Base-by-base conservation (phyloP, 2,797 vertebrate genomes). In the Pipistrellus pipistrellus region DNA sequence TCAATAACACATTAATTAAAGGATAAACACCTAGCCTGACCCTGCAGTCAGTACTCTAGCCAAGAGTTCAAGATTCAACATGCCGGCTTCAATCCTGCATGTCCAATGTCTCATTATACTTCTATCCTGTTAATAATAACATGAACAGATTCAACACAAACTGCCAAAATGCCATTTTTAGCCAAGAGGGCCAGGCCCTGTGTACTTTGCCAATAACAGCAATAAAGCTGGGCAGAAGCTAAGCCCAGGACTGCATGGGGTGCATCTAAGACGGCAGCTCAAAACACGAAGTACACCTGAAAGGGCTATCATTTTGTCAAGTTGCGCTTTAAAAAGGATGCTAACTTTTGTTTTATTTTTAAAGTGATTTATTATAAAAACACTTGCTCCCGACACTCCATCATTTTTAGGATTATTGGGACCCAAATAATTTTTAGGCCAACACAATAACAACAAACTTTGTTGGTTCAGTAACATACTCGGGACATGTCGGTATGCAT, bases 291-390 rank as follows among this genome's bases (percentile, higher is more conserved):
- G 35, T 35, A 18, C 2, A 81, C 30, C 62, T 23, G 55, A 73
- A 76, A 0, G 80, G 64, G 5, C n/a, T 25, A 69, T 48, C 72
- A 13, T 62, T 84, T 38, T 85, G 44, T 93, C 75, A 95, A 76
- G 71, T 7, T 84, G 75, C 13, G 77, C 88, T 95, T 94, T 51
- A 95, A 91, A 69, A 92, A 96, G 55, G 66, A 85, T 95, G 35
- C 57, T 94, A 83, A 66, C 59, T 77, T 84, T 86, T 62, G 59
- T 30, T 66, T 88, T 38, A 51, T 90, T 92, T 90, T 85, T 66
- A 85, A 96, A 97, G 95, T 76, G 32, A 73, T 87, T 97, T 91
- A 96, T 95, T 94, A 87, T 91, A 48, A 86, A 93, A 97, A 96
- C 96, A 21, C 76, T 92, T 96, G 87, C 25, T 97, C 71, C 84